Percentiles rank a stretch among this genome's conserved stretches.
Conservation (phyloP, 2,797 vertebrate genomes). For the Chaetodon trifasciatus region DNA sequence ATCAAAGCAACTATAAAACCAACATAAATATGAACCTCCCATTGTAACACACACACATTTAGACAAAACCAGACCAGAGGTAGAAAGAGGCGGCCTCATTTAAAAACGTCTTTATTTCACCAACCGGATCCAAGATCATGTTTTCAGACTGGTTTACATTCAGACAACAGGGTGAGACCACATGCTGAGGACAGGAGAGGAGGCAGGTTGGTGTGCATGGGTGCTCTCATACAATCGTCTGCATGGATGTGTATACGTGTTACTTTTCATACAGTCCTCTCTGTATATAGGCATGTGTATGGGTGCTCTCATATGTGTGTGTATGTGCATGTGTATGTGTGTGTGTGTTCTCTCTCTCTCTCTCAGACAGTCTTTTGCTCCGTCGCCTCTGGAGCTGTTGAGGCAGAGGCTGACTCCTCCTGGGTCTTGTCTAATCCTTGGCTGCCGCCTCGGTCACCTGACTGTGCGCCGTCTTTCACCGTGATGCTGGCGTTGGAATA, state of each 20-base stretch:
- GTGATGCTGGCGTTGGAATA: constrained; percentile 68
- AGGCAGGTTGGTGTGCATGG: constrained; percentile 73
- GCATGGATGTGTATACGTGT: constrained; percentile 41
- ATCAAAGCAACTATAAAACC: background rate
- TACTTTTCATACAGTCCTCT: constrained; percentile 65
- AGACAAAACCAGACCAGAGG: background rate
- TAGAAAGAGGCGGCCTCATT: constrained; percentile 45
- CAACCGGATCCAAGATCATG: constrained; percentile 55
- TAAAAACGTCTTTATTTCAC: constrained; percentile 82
- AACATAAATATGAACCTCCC: background rate
- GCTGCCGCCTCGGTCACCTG: constrained; percentile 69
- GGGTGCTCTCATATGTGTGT: constrained; percentile 38
- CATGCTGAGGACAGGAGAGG: constrained; percentile 78
- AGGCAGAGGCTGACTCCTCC: constrained; percentile 75
- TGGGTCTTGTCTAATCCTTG: constrained; percentile 81
- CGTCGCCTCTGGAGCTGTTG: constrained; percentile 67
- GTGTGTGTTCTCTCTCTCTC: constrained; percentile 16
- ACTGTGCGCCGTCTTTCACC: constrained; percentile 74
- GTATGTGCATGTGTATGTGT: constrained; percentile 34
- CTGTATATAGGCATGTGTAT: constrained; percentile 52
- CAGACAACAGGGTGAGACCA: constrained; percentile 78
- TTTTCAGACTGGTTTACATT: constrained; percentile 79
- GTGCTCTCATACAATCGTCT: constrained; percentile 60
- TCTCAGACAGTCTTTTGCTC: constrained; percentile 82
- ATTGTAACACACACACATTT: background rate